phyloP scores from a whole-genome alignment of 2,113 vertebrate genomes.

The Otolemur garnettii region DNA sequence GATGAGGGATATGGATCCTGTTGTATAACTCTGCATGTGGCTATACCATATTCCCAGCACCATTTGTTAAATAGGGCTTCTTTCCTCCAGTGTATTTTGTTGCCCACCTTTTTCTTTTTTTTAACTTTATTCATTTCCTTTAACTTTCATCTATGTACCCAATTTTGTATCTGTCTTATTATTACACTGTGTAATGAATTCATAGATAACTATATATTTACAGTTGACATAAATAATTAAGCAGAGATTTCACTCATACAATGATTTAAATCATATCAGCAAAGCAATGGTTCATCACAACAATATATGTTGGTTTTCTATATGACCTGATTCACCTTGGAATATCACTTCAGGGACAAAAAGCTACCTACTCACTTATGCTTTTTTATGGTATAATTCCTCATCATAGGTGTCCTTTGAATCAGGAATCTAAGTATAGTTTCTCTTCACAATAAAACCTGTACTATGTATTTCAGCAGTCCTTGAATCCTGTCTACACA shows the following conservation, averaged over 20 bases:
- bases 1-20: too few species aligned
- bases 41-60: too few species aligned
- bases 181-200: not conserved
- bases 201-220: not conserved
- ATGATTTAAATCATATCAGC: not conserved
- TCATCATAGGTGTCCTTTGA: not conserved
- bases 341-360: not conserved
- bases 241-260: not conserved
- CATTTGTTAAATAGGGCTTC: too few species aligned
- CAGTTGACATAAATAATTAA: not conserved
- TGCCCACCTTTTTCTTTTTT: too few species aligned
- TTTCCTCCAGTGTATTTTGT: too few species aligned
- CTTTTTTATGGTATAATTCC: not conserved
- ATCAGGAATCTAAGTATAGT: not conserved
- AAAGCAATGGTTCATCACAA: not conserved
- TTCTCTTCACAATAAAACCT: not conserved
- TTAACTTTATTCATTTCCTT: not conserved
- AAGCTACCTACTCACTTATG: not conserved
- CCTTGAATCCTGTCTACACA: not conserved
- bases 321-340: not conserved
- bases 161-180: not conserved
- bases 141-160: not conserved
- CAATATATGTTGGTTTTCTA: not conserved
- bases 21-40: too few species aligned
- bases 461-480: not conserved